Evolutionary conservation across 2,797 vertebrate genomes (phyloP), one percentile per base, ranked within the genome.

Genomic region (Distichodus sexfasciatus): DNA sequence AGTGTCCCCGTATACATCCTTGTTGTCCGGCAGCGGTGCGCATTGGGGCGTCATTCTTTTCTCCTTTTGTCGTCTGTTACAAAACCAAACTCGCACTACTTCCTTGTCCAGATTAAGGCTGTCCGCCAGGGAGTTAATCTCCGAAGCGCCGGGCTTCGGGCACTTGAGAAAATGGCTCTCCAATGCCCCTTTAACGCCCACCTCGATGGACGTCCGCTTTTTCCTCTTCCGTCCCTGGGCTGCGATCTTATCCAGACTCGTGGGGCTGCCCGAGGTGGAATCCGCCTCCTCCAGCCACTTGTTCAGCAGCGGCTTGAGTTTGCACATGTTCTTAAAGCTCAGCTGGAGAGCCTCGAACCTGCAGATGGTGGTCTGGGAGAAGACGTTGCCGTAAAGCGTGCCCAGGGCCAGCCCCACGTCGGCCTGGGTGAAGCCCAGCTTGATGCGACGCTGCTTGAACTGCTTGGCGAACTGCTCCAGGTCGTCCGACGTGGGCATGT

Each of bases 301-400:
- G 94, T 97, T 97, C 86, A 98, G 89, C 91, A 98, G 81, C 79
- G 97, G 97, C 87, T 97, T 98, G 82, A 99, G 94, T 91, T 99
- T 99, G 83, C 97, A 99, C 97, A 99, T 99, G 93, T 99, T 99
- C 85, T 98, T 99, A 91, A 99, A 99, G 93, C 97, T 99, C 67
- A 99, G 94, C 80, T 99, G 97, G 69, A 99, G 94, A 54, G 97
- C 97, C 88, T 99, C 97, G 36, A 99, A 99, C 87, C 97, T 92
- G 89, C 97, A 99, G 90, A 99, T 99, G 81, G 97, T 99, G 36
- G 97, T 99, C 90, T 99, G 97, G 44, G 95, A 97, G 84, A 97
- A 97, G 55, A 97, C 95, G 85, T 97, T 97, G 63, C 95, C 95
- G 61, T 97, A 97, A 29, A 97, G 92, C 17, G 95, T 97, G 83